Evolutionary conservation across 2,113 vertebrate genomes (phyloP).

Genomic region (Odontophorus gujanensis): DNA sequence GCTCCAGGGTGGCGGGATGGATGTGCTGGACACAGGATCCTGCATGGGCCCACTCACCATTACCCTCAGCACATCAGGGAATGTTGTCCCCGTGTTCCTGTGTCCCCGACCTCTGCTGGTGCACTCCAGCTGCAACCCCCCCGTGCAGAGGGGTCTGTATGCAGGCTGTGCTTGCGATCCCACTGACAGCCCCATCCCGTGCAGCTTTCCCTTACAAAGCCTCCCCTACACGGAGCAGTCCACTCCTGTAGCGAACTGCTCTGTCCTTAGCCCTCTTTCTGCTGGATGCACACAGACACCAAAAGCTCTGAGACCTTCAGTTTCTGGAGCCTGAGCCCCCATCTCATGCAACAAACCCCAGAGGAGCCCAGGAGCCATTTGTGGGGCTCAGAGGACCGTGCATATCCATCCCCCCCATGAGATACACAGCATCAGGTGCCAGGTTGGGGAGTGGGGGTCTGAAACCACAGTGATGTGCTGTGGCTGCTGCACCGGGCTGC

Average conservation of each 20-base stretch:
- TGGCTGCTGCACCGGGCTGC: background rate
- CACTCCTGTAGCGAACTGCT: background rate
- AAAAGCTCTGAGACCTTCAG: background rate
- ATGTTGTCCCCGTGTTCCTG: background rate
- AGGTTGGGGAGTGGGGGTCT: accelerated
- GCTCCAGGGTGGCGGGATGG: background rate
- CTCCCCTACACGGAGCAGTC: accelerated
- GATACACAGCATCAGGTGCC: background rate
- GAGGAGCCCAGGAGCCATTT: background rate
- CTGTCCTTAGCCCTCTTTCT: background rate
- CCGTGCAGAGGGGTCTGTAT: background rate
- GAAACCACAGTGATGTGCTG: background rate
- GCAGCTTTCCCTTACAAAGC: background rate
- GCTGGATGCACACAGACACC: background rate
- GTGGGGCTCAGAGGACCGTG: accelerated
- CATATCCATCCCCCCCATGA: background rate
- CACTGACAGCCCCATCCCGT: accelerated
- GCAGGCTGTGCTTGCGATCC: accelerated
- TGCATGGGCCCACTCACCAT: background rate
- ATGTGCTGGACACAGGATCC: background rate
- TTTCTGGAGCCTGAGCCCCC: background rate
- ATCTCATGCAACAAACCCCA: background rate
- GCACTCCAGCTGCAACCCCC: background rate
- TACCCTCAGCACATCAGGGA: background rate
- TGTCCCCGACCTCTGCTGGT: background rate